Base-by-base conservation (phyloP, 2,113 vertebrate species). In the Cnemophilus loriae region DNA sequence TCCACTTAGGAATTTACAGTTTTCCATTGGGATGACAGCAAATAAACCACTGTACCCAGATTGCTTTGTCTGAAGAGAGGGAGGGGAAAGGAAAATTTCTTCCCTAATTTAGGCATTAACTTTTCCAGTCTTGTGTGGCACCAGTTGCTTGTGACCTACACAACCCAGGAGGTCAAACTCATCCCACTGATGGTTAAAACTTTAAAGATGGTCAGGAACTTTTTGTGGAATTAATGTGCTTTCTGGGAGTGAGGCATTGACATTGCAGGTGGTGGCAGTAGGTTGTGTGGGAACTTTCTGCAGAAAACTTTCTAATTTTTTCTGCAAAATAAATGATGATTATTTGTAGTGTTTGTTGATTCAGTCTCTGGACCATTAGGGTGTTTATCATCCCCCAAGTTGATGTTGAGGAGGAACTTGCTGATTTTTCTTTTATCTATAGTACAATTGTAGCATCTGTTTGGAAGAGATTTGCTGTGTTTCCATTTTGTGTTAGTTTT, bases 51-150 rank as follows among this genome's bases (percentile, higher is more conserved):
- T 39, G 59, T 61, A 20, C 37, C 50, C 75, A 55, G 12, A 73
- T 42, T 46, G 59, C 42, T 90, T 77, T 41, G 50, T 83, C 46
- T 52, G 76, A 71, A 60, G 79, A 83, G 56, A 42, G 35, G 79
- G 83, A 94, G 59, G 47, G 68, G 64, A 59, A 50, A 50, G 52
- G 50, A 67, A 74, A 47, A 74, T n/a, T 86, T 88, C 67, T 93
- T 90, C 42, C 90, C 88, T 92, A 87, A 92, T 95, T 95, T 87
- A 85, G 91, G 35, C 84, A 87, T 91, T 76, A 59, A 18, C 42
- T 91, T 89, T 84, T 79, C 57, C 41, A 71, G 39, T 64, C 70
- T 79, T 16, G 22, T 49, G 49, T 84, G 60, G 56, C 67, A 87
- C 24, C 27, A 27, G 13, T 35, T 82, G 19, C 20, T 71, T 56